Base-by-base conservation (phyloP, 2,888 invertebrate species). In the Xanthia icteritia region DNA sequence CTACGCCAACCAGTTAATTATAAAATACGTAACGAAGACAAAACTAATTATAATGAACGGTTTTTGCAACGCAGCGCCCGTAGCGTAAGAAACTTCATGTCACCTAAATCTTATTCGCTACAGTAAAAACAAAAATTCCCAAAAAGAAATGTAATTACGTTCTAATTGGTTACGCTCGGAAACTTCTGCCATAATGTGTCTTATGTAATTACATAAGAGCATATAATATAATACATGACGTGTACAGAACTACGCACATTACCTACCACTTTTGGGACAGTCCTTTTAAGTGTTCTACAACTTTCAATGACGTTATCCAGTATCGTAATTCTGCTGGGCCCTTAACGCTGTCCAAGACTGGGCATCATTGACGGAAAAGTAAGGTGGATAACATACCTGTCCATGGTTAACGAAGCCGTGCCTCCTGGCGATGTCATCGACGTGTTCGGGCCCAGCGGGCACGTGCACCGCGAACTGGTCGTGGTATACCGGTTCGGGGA, bases 381-480 rank as follows among this genome's bases (percentile, higher is more conserved):
- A 45, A n/a, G 20, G 3, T 8, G 1, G 15, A 70, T 65, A n/a
- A 82, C 98, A 97, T 93, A 99, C 99, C 98, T 99, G 98, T 97
- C 99, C 99, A 91, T 97, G 97, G 95, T 99, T 98, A 91, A 97
- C 96, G 97, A 98, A 99, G 90, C 99, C 99, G 95, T 99, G 98
- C 94, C 98, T 98, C 85, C 94, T 95, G 69, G 99, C 99, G 89
- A 99, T 97, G 82, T 95, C 96, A 91, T 98, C 97, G 65, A 99
- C 99, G 81, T 97, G 97, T n/a, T 97, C 97, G 72, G 97, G 94
- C 31, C 98, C 98, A 64, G 97, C 98, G 39, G 98, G 98, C 92
- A 99, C 97, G 93, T 98, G 98, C 68, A 99, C 98, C 69, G 99
- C 99, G 92, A 98, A 98, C 93, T 98, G 97, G 94, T 98, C 98